Evolutionary conservation across 1,140 invertebrate species (phyloP).

Genomic region (Cydia pomonella): DNA sequence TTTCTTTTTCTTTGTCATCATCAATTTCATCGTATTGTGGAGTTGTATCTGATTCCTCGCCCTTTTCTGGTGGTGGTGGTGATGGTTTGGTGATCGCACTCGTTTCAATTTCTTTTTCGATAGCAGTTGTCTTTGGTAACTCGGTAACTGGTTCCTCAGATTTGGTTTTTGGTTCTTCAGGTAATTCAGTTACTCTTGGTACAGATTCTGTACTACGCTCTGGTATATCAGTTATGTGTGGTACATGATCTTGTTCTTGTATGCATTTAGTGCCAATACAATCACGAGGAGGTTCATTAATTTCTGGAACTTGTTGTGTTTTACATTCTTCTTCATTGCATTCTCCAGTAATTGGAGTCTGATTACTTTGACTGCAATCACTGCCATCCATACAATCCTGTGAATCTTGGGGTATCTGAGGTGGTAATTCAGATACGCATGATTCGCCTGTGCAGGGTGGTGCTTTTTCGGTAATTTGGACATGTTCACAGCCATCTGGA

Average conservation of each 20-base stretch:
- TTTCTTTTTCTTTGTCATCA: not conserved
- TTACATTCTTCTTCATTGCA: constrained; percentile 61
- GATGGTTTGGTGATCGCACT: not conserved
- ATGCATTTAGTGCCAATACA: constrained; percentile 52
- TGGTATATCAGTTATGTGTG: constrained; percentile 36
- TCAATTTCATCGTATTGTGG: not conserved
- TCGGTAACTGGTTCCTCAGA: constrained; percentile 36
- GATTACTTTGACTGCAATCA: constrained; percentile 40
- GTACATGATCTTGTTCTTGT: constrained; percentile 40
- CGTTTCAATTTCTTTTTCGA: constrained; percentile 37
- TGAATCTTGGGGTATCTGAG: not conserved
- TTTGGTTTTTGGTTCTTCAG: constrained; percentile 38
- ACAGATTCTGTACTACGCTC: constrained; percentile 26
- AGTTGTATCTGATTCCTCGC: not conserved
- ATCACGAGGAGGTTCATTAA: constrained; percentile 41
- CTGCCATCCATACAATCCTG: constrained; percentile 43
- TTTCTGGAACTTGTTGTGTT: constrained; percentile 51
- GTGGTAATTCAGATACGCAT: constrained; percentile 27
- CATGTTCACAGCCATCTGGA: constrained; percentile 37
- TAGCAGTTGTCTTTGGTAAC: constrained; percentile 34
- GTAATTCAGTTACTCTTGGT: constrained; percentile 38
- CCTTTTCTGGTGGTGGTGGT: not conserved
- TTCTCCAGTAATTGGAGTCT: constrained; percentile 41
- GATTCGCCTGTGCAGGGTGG: constrained; percentile 39
- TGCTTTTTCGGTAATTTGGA: constrained; percentile 30